Conservation (phyloP, 2,113 vertebrate species). For the Dasyornis broadbenti region DNA sequence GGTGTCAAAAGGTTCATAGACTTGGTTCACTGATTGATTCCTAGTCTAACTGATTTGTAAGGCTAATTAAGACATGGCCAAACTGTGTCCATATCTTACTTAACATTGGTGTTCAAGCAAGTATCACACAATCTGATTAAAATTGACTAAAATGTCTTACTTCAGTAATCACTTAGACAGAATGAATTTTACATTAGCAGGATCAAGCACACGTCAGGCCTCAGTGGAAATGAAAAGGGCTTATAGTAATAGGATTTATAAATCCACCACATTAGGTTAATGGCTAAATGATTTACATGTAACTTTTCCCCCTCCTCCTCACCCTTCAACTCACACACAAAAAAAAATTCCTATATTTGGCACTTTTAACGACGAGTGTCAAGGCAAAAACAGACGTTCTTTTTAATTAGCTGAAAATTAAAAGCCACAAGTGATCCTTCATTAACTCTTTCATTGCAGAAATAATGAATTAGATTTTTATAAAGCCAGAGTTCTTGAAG, state of each 20-base stretch:
- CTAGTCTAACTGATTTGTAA: conserved; percentile 44
- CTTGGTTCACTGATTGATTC: conserved; percentile 57
- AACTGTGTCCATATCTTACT: conserved; percentile 63
- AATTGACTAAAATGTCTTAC: conserved; percentile 75
- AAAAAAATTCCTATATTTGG: conserved; percentile 38
- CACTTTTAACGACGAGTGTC: conserved; percentile 60
- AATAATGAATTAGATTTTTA: conserved; percentile 73
- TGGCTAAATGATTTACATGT: conserved; percentile 78
- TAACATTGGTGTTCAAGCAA: conserved; percentile 58
- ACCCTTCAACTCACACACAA: conserved; percentile 67
- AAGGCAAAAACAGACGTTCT: conserved; percentile 61
- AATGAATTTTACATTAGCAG: conserved; percentile 78
- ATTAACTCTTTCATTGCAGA: conserved; percentile 63
- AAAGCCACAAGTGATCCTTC: conserved; percentile 12
- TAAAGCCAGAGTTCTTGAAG: conserved; percentile 64
- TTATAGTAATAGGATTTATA: conserved; percentile 78
- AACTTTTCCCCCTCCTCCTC: conserved; percentile 70
- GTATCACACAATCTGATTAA: conserved; percentile 72
- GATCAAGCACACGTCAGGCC: conserved; percentile 74
- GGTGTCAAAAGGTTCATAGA: conserved; percentile 47
- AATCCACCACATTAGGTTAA: conserved; percentile 78
- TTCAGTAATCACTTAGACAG: conserved; percentile 74
- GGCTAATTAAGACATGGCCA: conserved; percentile 71
- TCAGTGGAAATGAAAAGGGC: conserved; percentile 76
- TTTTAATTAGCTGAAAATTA: conserved; percentile 53